Evolutionary conservation across 2,113 vertebrate species (phyloP).

Genomic region (Melanocharis versteri): DNA sequence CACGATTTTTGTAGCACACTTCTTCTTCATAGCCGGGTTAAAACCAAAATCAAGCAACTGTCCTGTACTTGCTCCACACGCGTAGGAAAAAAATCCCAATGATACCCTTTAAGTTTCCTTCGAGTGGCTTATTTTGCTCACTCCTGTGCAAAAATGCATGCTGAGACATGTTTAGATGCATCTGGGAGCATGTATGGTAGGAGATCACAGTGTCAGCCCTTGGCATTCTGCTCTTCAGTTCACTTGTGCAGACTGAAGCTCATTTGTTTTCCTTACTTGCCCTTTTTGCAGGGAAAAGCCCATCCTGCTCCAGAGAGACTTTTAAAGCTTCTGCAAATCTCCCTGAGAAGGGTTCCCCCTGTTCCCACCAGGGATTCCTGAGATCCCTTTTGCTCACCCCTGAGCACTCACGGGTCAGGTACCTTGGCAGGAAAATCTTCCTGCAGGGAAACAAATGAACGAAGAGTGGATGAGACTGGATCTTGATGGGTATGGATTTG

Average conservation of each 20-base stretch:
- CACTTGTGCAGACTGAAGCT: background rate
- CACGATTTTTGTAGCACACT: background rate
- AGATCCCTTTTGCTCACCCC: background rate
- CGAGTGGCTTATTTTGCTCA: background rate
- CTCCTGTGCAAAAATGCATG: background rate
- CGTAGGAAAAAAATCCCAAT: background rate
- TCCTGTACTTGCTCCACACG: background rate
- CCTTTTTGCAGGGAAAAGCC: background rate
- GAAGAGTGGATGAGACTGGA: background rate
- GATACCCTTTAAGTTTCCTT: background rate
- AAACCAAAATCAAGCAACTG: background rate
- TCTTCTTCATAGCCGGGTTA: background rate
- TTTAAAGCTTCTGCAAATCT: background rate
- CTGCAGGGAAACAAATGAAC: background rate
- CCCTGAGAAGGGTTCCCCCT: background rate
- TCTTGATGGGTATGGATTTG: background rate
- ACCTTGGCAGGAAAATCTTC: background rate
- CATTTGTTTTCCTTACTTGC: background rate
- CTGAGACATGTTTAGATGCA: background rate
- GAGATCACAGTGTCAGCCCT: background rate
- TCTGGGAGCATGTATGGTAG: background rate
- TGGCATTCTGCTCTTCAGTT: background rate
- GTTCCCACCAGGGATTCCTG: background rate
- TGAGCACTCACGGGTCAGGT: background rate
- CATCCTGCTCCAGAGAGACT: background rate